Percentiles rank a stretch among this genome's conserved stretches.
These are phyloP conservation scores for Trachemys scripta DNA, from an alignment of 2,113 vertebrate species.

Conservation along the genomic window DNA sequence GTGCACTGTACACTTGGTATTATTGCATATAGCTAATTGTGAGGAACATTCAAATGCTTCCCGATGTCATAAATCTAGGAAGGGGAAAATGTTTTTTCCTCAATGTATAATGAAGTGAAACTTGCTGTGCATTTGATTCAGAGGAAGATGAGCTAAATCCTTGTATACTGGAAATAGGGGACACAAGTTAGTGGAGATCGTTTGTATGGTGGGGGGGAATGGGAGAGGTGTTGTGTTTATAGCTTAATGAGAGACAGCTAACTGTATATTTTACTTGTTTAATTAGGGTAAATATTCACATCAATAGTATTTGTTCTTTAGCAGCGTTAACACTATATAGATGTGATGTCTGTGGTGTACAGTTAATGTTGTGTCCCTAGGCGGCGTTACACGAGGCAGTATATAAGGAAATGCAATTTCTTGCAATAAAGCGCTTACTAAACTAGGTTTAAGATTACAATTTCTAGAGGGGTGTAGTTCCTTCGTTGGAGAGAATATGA, in stretches of 20 bases:
- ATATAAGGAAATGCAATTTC: not conserved
- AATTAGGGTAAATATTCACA: too few species aligned
- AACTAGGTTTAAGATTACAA: not conserved
- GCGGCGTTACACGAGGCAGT: too few species aligned
- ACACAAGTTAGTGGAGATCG: not conserved
- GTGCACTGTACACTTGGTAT: rapidly evolving
- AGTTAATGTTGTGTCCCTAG: too few species aligned
- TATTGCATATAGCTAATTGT: not conserved
- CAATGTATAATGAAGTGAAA: not conserved
- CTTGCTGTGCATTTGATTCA: not conserved
- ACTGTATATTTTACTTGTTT: too few species aligned
- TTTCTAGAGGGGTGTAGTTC: not conserved
- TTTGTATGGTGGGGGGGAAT: too few species aligned
- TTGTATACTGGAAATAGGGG: not conserved
- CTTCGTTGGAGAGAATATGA: not conserved
- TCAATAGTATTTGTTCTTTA: too few species aligned
- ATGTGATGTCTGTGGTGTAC: too few species aligned
- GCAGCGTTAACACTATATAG: too few species aligned
- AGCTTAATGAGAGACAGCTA: too few species aligned
- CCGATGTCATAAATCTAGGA: not conserved
- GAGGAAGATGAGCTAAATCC: not conserved
- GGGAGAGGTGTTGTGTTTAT: too few species aligned
- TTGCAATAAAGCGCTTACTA: not conserved
- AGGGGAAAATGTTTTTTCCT: not conserved
- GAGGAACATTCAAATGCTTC: not conserved